Conservation (phyloP, 2,113 vertebrate species). For the Podarcis cretensis region DNA sequence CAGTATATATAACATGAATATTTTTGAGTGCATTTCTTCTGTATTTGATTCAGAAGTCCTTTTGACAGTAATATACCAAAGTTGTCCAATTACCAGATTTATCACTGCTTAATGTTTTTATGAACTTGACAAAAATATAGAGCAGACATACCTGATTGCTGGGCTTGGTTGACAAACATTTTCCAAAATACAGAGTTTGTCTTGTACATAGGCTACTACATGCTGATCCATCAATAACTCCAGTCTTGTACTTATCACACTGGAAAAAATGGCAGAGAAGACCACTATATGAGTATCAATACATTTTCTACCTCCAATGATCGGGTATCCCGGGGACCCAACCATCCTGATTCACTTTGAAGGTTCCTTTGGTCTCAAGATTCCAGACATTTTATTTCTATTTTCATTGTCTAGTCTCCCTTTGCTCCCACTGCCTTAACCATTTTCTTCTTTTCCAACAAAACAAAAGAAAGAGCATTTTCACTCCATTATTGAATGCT, state of each 20-base stretch:
- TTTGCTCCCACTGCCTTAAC: not conserved
- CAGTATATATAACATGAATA: not conserved
- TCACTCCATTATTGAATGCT: too few species aligned
- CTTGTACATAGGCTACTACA: conserved; percentile 96
- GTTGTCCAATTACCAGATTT: not conserved
- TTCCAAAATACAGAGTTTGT: conserved; percentile 92
- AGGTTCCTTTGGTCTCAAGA: not conserved
- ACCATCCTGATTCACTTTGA: too few species aligned
- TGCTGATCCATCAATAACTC: conserved; percentile 93
- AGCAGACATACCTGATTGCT: conserved; percentile 86
- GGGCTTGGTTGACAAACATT: conserved; percentile 91
- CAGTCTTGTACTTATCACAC: conserved; percentile 96
- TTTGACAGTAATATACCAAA: not conserved
- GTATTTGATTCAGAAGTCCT: not conserved
- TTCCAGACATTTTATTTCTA: not conserved
- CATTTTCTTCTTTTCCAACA: not conserved
- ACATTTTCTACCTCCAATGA: not conserved
- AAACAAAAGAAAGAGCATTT: not conserved
- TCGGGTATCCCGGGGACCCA: not conserved
- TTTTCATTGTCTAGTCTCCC: not conserved
- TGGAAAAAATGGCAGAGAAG: conserved; percentile 60
- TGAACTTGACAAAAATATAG: not conserved
- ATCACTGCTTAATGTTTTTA: not conserved
- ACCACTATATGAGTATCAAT: not conserved
- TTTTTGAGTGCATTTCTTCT: not conserved